Evolutionary conservation across 2,888 invertebrate species (phyloP), one percentile per base, ranked within the genome.

Genomic region (Drosophila eohydei): DNA sequence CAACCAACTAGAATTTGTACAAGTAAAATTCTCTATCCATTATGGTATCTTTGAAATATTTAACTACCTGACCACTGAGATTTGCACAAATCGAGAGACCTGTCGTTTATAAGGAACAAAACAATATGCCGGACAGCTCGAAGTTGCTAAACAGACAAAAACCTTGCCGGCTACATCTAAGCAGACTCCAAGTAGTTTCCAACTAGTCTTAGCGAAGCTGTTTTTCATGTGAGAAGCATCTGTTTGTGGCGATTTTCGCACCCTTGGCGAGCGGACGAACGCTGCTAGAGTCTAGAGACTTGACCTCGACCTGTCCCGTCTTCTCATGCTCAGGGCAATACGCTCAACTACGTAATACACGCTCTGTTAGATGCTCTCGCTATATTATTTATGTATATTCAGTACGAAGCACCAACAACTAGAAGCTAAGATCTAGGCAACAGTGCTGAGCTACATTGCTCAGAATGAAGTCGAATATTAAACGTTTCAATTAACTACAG

Each of bases 231-330:
- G 44, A 50, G 40, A 52, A 56, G 59, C 40, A 44, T 28, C 62
- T 60, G 52, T 60, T 77, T 60, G 62, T 87, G 78, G 89, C 70
- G 48, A 61, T 69, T 89, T 83, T 85, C 83, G 83, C 88, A 88
- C 88, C 90, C 86, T 86, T 73, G 74, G 86, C 73, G 65, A 65
- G 84, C 59, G 81, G 79, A 62, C 83, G 63, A 72, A 67, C 54
- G 72, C 69, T 58, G 66, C 8, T 21, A 36, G 26, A 52, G 56
- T 52, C 50, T 60, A 59, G 46, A 44, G 59, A 21, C 51, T 56
- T 80, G 85, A 90, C 91, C 91, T 91, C 91, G 91, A 91, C 91
- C 91, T 89, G 91, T 91, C 90, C 78, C 80, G 82, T 83, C 86
- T 79, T 75, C 79, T 76, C 74, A 59, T 57, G 62, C 66, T 67